Base-by-base conservation (phyloP, 2,888 invertebrate species). In the Drosophila ochracea region DNA sequence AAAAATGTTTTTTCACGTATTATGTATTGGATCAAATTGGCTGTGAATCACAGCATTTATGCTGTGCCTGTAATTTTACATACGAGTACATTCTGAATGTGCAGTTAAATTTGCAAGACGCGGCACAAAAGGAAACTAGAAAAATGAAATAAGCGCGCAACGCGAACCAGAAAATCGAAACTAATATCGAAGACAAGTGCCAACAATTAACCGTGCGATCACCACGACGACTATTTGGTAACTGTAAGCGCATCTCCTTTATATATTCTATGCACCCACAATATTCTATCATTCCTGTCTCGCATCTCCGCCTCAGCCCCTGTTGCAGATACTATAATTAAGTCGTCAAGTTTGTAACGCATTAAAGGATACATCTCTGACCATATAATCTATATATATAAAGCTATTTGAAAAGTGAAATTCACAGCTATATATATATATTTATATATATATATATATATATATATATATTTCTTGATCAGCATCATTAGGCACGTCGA, bases 191-290 rank as follows among this genome's bases (percentile, higher is more conserved):
- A 50, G 2, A 49, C 31, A 16, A 33, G 19, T 19, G 47, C 16
- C 6, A 25, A 55, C 39, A 52, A 57, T 37, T 54, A 61, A 73
- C 67, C 59, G 55, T 66, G 82, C 70, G 53, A 33, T 43, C 75
- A 41, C 66, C 47, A 60, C 55, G 68, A 68, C 53, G 57, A 68
- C 55, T 59, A 13, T 9, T 41, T 67, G 50, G 64, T 83, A 77
- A 82, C 81, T 81, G 81, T 75, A 68, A 72, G 64, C 41, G 62
- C 64, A 47, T 31, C 67, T 73, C 37, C 61, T 52, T 62, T 10
- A 25, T 63, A 11, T 30, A 4, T 47, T 39, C n/a, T 57, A 7
- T 41, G 16, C 16, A 2, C 11, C 37, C 16, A 16, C 16, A 30
- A 16, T 21, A 30, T 57, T 28, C n/a, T n/a, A 3, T 30, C 28